Base-by-base conservation (phyloP, 2,888 invertebrate genomes). In the Drosophila suboccidentalis region DNA sequence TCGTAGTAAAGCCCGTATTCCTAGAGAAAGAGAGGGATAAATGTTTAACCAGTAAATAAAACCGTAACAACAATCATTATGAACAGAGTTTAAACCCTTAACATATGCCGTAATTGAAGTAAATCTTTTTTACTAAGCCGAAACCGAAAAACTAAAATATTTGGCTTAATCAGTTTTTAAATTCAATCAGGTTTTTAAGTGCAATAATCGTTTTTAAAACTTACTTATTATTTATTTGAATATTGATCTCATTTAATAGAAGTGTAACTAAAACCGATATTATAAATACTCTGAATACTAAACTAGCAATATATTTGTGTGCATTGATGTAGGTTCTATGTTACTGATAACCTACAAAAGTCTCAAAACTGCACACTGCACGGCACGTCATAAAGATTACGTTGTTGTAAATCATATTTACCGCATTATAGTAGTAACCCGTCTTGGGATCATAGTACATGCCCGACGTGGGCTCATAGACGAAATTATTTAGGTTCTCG, bases 371-470 rank as follows among this genome's bases (percentile, higher is more conserved):
- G 57, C 22, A 41, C n/a, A 50, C 9, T 36, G 36, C 58, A 67
- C 26, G 41, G 54, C 54, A 67, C 73, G 75, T 78, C 84, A 78
- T 84, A 84, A 87, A 78, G 87, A 82, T 84, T 82, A 65, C 54
- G 58, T 36, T 53, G 64, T 29, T 63, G 63, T 66, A 80, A 82
- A 80, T 65, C 41, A 72, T 36, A 36, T 94, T 94, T 94, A 97
- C 97, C 81, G 97, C 95, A 94, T 97, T 97, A 91, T 97, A 98
- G 93, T 98, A 98, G 93, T 97, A 98, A 71, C 97, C 97, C 78
- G 97, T 96, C 88, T 95, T 96, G 81, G 96, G 96, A 92, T 98
- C 97, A 92, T 97, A 97, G 93, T 97, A 98, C 93, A 97, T 94
- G 77, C 97, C 97, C 26, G 96, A 96, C 3, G 96, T 96, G 89